A percentile compares a stretch with the other conserved stretches of the same genome.
phyloP scores from a whole-genome alignment of 2,797 vertebrate species.

The Phrynocephalus forsythii region DNA sequence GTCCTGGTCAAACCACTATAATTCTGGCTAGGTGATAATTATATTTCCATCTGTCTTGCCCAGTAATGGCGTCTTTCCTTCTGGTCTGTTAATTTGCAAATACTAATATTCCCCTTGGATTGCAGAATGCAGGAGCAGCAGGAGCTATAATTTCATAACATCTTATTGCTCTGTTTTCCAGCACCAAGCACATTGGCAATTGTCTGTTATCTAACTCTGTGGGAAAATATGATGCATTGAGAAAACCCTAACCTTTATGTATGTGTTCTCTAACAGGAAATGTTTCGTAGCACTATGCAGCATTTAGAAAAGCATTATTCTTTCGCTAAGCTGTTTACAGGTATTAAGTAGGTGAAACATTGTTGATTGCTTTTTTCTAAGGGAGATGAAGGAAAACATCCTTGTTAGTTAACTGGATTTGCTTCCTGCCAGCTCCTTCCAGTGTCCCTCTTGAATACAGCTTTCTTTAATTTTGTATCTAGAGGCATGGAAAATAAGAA shows the following conservation, averaged over 20 bases:
- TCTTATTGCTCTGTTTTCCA: not conserved
- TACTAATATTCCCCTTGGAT: not conserved
- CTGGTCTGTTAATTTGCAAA: not conserved
- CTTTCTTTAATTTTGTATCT: slow-evolving; percentile 50
- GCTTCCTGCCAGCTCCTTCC: slow-evolving; percentile 39
- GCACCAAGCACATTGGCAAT: slow-evolving; percentile 12
- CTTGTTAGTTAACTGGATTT: slow-evolving; percentile 65
- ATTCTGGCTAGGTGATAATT: not conserved
- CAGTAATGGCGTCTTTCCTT: not conserved
- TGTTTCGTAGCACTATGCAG: slow-evolving; percentile 35
- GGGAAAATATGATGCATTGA: slow-evolving; percentile 51
- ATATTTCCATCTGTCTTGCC: not conserved
- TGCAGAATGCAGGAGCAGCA: not conserved
- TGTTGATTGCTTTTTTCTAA: slow-evolving; percentile 42
- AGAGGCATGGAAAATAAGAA: slow-evolving; percentile 33
- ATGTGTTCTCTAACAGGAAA: slow-evolving; percentile 47
- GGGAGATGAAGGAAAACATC: slow-evolving; percentile 52
- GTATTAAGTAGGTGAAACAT: slow-evolving; percentile 54
- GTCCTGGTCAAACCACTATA: not conserved
- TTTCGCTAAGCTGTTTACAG: slow-evolving; percentile 64
- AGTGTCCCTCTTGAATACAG: slow-evolving; percentile 32
- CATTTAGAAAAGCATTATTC: slow-evolving; percentile 33
- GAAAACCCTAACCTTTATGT: slow-evolving; percentile 55
- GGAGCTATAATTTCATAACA: not conserved
- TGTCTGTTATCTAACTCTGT: slow-evolving; percentile 44